Evolutionary conservation across 1,140 invertebrate species (phyloP), one percentile per base, ranked within the genome.

Genomic region (Agraylea sexmaculata): DNA sequence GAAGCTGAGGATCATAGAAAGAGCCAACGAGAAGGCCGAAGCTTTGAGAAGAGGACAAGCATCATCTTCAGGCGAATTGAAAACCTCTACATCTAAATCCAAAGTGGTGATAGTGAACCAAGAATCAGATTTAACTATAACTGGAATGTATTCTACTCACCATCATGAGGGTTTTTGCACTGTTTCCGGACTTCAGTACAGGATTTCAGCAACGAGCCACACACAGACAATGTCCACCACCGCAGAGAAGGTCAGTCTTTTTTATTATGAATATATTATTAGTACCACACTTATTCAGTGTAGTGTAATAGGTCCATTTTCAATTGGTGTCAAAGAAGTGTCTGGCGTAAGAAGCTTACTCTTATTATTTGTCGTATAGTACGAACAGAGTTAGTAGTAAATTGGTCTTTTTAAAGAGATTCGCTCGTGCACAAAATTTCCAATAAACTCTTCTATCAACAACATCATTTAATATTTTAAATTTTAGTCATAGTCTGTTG

Each of bases 51-150:
- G 69, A 68, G 53, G 61, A 64, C 54, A 60, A 68, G 53, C 52
- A 51, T 22, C 34, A 37, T 17, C 11, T 37, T 8, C 41, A 46
- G 71, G 64, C 60, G 75, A 64, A 55, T 61, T 63, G 48, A 76
- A 64, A 58, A 54, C 64, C 60, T 58, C 68, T 17, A 70, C 69
- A 18, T 74, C 73, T 43, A 73, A 73, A 51, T 70, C 80, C 65
- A 64, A 71, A 21, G 60, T 72, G 53, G 74, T 80, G 28, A 81
- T 86, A 50, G 70, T 86, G 6, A 81, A 82, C 53, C 82, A 86
- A 57, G 83, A 87, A 49, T 83, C 84, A 0, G 84, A 87, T 49
- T 82, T 88, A 1, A 88, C 84, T 30, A 86, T 87, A 41, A 87
- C 84, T 1, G 82, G 82, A 16, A 81, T 87, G 35, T 60, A 85